Evolutionary conservation across 1,140 invertebrate species (phyloP).

Genomic region (Drosophila trapezifrons): DNA sequence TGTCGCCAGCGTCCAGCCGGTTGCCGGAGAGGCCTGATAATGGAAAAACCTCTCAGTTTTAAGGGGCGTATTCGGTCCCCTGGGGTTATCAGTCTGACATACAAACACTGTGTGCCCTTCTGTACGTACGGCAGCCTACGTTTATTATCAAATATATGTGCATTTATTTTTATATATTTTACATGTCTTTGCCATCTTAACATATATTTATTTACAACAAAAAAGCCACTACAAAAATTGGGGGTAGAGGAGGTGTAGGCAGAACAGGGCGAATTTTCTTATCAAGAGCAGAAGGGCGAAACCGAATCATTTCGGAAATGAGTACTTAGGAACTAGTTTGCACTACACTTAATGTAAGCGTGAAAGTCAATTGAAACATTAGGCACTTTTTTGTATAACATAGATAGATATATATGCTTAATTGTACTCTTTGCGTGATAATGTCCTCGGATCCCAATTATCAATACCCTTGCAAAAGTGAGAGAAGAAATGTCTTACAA

Average conservation of each 20-base stretch:
- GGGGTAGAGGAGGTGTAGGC: background rate
- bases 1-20: slow-evolving; percentile 16
- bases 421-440: slow-evolving; percentile 51
- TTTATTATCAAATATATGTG: slow-evolving; percentile 57
- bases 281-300: slow-evolving; percentile 5
- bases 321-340: slow-evolving; percentile 63
- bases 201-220: slow-evolving; percentile 23
- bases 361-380: slow-evolving; percentile 33
- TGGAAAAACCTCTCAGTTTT: slow-evolving; percentile 10
- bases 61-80: slow-evolving; percentile 28
- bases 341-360: slow-evolving; percentile 48
- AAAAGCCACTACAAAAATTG: slow-evolving; percentile 17
- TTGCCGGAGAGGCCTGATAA: slow-evolving; percentile 18
- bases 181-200: slow-evolving; percentile 38
- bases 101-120: slow-evolving; percentile 10
- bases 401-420: slow-evolving; percentile 29
- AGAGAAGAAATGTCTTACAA: background rate
- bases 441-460: slow-evolving; percentile 3
- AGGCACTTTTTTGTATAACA: slow-evolving; percentile 20
- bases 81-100: slow-evolving; percentile 24
- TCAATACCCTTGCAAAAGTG: slow-evolving; percentile 2
- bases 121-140: slow-evolving; percentile 24
- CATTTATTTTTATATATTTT: slow-evolving; percentile 20
- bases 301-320: slow-evolving; percentile 15
- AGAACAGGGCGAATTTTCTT: too few species aligned